Base-by-base conservation (phyloP, 2,113 vertebrate genomes). In the Elachura formosa region DNA sequence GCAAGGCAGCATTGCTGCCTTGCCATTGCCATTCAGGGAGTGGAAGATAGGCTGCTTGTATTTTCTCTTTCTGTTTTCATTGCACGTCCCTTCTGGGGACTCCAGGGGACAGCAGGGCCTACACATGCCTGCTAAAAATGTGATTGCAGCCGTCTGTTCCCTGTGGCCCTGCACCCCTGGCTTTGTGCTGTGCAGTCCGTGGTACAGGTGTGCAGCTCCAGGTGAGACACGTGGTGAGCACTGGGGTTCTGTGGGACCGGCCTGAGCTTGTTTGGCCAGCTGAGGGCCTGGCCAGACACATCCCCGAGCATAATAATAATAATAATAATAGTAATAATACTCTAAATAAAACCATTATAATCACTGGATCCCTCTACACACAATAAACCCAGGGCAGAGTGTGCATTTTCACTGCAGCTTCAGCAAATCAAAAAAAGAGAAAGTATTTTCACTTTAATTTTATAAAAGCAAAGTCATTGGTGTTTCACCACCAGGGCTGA, bases 181-280 rank as follows among this genome's bases (percentile, higher is more conserved):
- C 3, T 58, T 8, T 6, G 72, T n/a, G n/a, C n/a, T n/a, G n/a
- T n/a, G n/a, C n/a, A n/a, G n/a, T n/a, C n/a, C n/a, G n/a, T n/a
- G n/a, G n/a, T n/a, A n/a, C 41, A 4, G 5, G 23, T 3, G 51
- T 9, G 45, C 48, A 59, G 71, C 23, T 15, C 13, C 33, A 5
- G n/a, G 34, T 10, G 6, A 16, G 36, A 9, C 6, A 1, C 0
- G 0, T 0, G 36, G 17, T 1, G 41, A 26, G 63, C 34, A 0
- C 48, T 9, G n/a, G 54, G 18, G 4, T 1, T 0, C 0, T 0
- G 8, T 13, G 52, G 14, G 5, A 74, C 43, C 52, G 0, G 0
- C 64, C 5, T 0, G 41, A 6, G 25, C 8, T 41, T n/a, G n/a
- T n/a, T n/a, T 41, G 63, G 25, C 45, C 84, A 51, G 40, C 67